phyloP scores from a whole-genome alignment of 2,113 vertebrate genomes.

The Tamias sibiricus region DNA sequence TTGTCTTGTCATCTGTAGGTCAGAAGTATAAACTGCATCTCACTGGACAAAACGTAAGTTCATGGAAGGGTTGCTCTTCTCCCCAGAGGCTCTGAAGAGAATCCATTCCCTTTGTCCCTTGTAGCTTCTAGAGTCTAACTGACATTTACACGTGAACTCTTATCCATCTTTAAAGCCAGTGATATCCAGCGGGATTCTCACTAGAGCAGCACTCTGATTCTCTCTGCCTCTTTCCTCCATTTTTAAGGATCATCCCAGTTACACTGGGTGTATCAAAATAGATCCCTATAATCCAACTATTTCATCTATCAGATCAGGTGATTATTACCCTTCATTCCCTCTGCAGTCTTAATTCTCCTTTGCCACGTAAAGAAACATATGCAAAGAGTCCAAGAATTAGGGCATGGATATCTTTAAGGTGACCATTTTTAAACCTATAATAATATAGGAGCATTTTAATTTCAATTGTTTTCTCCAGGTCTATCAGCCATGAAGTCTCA shows the following conservation, averaged over 20 bases:
- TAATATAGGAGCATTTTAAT: background rate
- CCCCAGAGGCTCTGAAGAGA: background rate
- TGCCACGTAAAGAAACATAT: background rate
- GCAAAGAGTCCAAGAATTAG: background rate
- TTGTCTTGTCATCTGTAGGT: background rate
- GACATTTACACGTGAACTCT: too few species aligned
- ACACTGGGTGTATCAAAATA: background rate
- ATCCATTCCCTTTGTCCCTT: background rate
- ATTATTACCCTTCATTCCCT: too few species aligned
- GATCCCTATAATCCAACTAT: background rate
- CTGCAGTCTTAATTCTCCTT: background rate
- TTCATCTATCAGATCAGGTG: background rate
- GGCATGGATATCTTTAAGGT: background rate
- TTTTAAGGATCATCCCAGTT: background rate
- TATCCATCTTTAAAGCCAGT: background rate
- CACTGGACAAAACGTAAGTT: background rate
- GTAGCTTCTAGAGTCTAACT: background rate
- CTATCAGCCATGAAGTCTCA: background rate
- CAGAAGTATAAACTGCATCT: background rate
- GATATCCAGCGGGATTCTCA: background rate
- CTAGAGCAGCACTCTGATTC: background rate
- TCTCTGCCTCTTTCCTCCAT: background rate
- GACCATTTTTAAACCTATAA: background rate
- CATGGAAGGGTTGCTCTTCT: background rate
- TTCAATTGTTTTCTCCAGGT: background rate